Conservation (phyloP, 2,888 invertebrate species). For the Drosophila suboccidentalis region DNA sequence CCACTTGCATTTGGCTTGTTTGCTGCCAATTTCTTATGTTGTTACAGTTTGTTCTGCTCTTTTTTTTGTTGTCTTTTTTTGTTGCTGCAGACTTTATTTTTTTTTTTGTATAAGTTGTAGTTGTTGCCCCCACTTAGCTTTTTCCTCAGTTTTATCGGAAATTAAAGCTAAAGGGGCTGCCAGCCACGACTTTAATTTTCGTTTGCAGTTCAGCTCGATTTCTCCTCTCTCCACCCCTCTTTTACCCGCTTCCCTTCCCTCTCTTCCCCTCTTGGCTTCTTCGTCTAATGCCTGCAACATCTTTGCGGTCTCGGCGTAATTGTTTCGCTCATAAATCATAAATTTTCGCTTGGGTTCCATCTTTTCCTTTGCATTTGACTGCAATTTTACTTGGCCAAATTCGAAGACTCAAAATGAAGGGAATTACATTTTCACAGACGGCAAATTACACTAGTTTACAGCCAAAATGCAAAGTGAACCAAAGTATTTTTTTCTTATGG, state of each 20-base stretch:
- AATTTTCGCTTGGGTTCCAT: conserved; percentile 67
- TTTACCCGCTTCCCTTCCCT: background rate
- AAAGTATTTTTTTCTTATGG: too few species aligned
- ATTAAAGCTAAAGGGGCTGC: conserved; percentile 80
- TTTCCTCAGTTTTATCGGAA: conserved; percentile 76
- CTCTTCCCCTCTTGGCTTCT: conserved; percentile 5
- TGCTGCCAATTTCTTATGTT: conserved; percentile 82
- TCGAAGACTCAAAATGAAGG: conserved; percentile 39
- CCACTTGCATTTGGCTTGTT: conserved; percentile 71
- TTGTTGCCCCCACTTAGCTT: conserved; percentile 68
- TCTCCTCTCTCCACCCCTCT: background rate
- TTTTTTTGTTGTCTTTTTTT: conserved; percentile 38
- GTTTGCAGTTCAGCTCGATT: conserved; percentile 58
- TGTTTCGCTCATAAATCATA: conserved; percentile 78
- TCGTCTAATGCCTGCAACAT: conserved; percentile 74
- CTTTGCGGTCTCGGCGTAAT: conserved; percentile 70
- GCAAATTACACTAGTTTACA: too few species aligned
- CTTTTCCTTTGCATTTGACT: conserved; percentile 66
- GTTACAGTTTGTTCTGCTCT: conserved; percentile 75
- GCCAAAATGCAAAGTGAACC: too few species aligned
- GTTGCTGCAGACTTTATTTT: conserved; percentile 2
- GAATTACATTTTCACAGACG: conserved; percentile 53
- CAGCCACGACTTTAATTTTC: conserved; percentile 81
- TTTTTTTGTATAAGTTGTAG: conserved; percentile 32
- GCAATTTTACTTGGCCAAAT: conserved; percentile 70